phyloP scores from a whole-genome alignment of 2,888 invertebrate genomes.

The Antheraea yamamai region DNA sequence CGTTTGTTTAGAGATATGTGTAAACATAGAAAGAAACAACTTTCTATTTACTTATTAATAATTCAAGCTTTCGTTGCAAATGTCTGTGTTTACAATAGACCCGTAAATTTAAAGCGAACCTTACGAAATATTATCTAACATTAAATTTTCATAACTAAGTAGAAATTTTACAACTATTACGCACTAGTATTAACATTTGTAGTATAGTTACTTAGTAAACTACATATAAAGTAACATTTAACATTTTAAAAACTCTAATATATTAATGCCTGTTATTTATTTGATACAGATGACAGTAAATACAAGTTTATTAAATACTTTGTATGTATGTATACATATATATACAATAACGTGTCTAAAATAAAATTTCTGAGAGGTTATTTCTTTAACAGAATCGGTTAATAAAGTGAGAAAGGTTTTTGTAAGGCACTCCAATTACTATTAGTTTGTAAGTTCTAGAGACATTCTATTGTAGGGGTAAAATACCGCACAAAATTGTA shows the following conservation, averaged over 20 bases:
- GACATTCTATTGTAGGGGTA: background rate
- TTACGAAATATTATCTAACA: background rate
- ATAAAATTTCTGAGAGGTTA: conserved; percentile 1
- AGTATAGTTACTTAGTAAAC: background rate
- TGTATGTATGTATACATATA: background rate
- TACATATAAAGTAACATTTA: no score
- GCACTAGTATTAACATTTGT: background rate
- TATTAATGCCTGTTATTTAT: background rate
- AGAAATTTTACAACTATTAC: background rate
- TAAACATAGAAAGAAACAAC: background rate
- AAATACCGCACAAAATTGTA: background rate
- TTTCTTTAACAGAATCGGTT: background rate
- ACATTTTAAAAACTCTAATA: no score
- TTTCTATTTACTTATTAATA: background rate
- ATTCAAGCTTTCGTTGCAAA: background rate
- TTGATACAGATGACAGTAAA: no score
- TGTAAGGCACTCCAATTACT: conserved; percentile 10
- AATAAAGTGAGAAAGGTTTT: conserved; percentile 1
- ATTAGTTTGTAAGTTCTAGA: background rate
- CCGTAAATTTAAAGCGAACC: background rate
- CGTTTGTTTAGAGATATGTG: background rate
- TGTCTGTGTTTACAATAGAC: background rate
- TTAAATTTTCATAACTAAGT: background rate
- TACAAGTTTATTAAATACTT: background rate
- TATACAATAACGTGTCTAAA: background rate